Evolutionary conservation across 2,113 vertebrate genomes (phyloP).

Genomic region (Corapipo altera): DNA sequence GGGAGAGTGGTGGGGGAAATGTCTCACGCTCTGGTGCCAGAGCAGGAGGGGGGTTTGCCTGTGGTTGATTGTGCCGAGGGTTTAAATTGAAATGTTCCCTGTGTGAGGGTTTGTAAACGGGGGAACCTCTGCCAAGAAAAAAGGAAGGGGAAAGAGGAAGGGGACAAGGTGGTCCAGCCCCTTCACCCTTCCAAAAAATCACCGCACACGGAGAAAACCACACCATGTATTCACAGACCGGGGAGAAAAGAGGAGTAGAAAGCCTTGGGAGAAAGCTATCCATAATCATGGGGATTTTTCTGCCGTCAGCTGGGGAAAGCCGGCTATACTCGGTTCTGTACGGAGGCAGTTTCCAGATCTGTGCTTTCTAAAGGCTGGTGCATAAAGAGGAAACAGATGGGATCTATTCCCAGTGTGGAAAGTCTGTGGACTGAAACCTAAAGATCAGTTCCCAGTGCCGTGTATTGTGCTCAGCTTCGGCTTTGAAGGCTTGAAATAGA

Average conservation of each 20-base stretch:
- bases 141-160: neutral
- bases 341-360: conserved; percentile 49
- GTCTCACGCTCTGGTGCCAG: conserved; percentile 17
- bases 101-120: neutral
- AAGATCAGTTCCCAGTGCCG: conserved; percentile 41
- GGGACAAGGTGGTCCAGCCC: neutral
- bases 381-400: conserved; percentile 53
- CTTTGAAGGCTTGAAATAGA: conserved; percentile 70
- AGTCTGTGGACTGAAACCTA: conserved; percentile 51
- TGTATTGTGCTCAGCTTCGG: conserved; percentile 41
- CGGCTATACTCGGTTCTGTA: neutral
- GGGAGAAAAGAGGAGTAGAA: neutral
- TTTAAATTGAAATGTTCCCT: conserved; percentile 21
- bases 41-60: neutral
- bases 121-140: neutral
- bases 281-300: neutral
- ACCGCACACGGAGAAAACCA: neutral
- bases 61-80: neutral
- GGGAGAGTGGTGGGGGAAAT: neutral
- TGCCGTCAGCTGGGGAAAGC: conserved; percentile 32
- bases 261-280: neutral
- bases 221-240: neutral
- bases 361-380: conserved; percentile 52
- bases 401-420: conserved; percentile 51
- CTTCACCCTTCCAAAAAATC: neutral